phyloP scores from a whole-genome alignment of 2,888 invertebrate genomes.

The Pollenia amentaria region DNA sequence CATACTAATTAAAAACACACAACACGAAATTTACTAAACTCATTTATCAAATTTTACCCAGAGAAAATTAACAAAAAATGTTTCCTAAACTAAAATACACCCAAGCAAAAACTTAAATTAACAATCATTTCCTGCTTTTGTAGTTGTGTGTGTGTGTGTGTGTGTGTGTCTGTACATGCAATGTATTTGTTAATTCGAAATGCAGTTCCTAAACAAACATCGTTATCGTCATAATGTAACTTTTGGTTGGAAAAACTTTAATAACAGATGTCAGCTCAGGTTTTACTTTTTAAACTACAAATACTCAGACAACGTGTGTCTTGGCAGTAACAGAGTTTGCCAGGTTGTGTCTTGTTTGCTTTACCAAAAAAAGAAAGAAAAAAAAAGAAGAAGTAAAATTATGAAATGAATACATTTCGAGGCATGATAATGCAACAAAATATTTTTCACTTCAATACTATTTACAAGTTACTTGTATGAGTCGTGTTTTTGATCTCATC shows the following conservation, averaged over 20 bases:
- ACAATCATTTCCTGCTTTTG: neutral
- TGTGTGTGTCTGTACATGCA: neutral
- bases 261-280: constrained; percentile 41
- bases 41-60: constrained; percentile 5
- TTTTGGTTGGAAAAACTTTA: constrained; percentile 33
- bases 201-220: constrained; percentile 22
- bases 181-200: neutral
- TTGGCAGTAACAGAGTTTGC: neutral
- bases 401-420: constrained; percentile 40
- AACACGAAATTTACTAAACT: neutral
- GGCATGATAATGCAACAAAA: constrained; percentile 40
- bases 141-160: neutral
- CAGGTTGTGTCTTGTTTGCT: neutral
- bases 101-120: constrained; percentile 1
- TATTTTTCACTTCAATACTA: constrained; percentile 40
- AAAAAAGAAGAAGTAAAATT: neutral
- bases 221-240: constrained; percentile 8
- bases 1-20: neutral
- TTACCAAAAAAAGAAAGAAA: neutral
- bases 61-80: neutral
- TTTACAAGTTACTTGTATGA: constrained; percentile 13
- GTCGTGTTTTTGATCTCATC: constrained; percentile 25
- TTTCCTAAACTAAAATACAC: neutral
- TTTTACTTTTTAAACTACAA: constrained; percentile 6
- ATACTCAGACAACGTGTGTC: neutral